These are phyloP conservation scores for Drosophila sechellia DNA, from an alignment of 1,140 invertebrate species.

Conservation along the genomic window DNA sequence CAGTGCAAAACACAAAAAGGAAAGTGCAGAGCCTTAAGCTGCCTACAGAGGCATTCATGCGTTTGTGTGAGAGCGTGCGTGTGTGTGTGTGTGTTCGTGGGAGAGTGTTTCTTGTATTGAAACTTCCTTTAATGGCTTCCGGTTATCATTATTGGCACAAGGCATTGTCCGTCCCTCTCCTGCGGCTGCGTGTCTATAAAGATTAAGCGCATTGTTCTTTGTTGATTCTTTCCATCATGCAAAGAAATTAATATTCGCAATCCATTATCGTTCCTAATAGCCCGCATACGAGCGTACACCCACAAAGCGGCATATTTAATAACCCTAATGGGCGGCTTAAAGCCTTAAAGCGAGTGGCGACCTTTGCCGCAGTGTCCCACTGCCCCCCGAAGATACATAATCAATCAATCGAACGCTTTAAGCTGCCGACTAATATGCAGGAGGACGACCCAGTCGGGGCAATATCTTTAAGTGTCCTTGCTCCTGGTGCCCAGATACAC, in stretches of 20 bases:
- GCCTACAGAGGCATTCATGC: conserved; percentile 42
- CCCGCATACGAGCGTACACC: conserved; percentile 25
- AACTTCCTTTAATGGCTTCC: conserved; percentile 83
- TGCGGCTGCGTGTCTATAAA: conserved; percentile 74
- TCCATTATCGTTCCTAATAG: conserved; percentile 78
- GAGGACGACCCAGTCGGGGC: conserved; percentile 33
- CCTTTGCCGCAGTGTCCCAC: conserved; percentile 42
- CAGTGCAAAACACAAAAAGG: conserved; percentile 31
- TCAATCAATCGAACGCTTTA: conserved; percentile 82
- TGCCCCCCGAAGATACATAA: conserved; percentile 53
- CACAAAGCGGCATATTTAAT: conserved; percentile 59
- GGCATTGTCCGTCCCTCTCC: conserved; percentile 52
- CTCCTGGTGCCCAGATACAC: conserved; percentile 22
- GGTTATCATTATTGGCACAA: conserved; percentile 81
- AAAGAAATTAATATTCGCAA: conserved; percentile 83
- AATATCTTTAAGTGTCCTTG: conserved; percentile 74
- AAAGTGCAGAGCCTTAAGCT: conserved; percentile 42
- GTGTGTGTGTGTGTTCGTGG: conserved; percentile 24
- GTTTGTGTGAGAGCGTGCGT: conserved; percentile 16
- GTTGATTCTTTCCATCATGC: conserved; percentile 78
- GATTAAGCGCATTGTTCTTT: conserved; percentile 80
- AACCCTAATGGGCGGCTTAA: conserved; percentile 76
- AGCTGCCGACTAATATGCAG: conserved; percentile 73
- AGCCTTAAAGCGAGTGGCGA: conserved; percentile 66
- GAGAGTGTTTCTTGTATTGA: conserved; percentile 68